Percentiles rank a stretch among this genome's conserved stretches.
Evolutionary conservation across 23 tunicate genomes (phyloP).

Genomic region (Trididemnum nubilum): DNA sequence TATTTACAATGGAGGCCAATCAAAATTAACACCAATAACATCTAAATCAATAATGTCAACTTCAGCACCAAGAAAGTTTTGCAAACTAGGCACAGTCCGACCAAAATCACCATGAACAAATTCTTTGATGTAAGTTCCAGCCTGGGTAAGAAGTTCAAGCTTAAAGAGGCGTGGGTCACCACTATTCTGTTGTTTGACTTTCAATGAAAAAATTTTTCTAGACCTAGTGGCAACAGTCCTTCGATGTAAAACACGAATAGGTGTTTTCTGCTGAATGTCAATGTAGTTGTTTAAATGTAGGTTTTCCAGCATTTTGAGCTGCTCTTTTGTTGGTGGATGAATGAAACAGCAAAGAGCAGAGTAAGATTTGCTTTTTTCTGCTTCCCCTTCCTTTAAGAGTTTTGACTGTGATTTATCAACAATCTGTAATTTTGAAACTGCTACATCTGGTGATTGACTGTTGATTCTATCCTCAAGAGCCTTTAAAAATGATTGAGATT

Average conservation of each 20-base stretch:
- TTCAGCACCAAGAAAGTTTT: constrained; percentile 56
- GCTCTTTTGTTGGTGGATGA: constrained; percentile 15
- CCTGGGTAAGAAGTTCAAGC: constrained; percentile 76
- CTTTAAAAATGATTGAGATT: not conserved
- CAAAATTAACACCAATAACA: constrained; percentile 67
- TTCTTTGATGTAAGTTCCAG: constrained; percentile 98
- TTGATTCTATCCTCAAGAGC: constrained; percentile 38
- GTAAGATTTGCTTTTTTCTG: constrained; percentile 85
- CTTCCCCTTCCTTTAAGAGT: constrained; percentile 88
- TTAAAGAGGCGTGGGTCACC: constrained; percentile 44
- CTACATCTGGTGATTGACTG: constrained; percentile 30
- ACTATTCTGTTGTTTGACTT: not conserved
- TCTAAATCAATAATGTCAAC: constrained; percentile 90
- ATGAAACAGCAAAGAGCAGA: constrained; percentile 66
- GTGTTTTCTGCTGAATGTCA: constrained; percentile 76
- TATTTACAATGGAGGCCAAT: constrained; percentile 89
- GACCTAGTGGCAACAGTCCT: constrained; percentile 61
- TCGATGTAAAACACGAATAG: constrained; percentile 91
- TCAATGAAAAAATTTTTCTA: constrained; percentile 48
- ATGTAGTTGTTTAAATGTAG: constrained; percentile 28
- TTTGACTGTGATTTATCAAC: constrained; percentile 65
- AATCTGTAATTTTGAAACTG: constrained; percentile 37
- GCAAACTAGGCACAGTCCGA: constrained; percentile 79
- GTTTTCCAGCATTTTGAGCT: constrained; percentile 24
- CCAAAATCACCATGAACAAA: constrained; percentile 99